Percentiles rank a stretch among this genome's conserved stretches.
Conservation (phyloP, 1,140 invertebrate genomes). For the Ephestia elutella region DNA sequence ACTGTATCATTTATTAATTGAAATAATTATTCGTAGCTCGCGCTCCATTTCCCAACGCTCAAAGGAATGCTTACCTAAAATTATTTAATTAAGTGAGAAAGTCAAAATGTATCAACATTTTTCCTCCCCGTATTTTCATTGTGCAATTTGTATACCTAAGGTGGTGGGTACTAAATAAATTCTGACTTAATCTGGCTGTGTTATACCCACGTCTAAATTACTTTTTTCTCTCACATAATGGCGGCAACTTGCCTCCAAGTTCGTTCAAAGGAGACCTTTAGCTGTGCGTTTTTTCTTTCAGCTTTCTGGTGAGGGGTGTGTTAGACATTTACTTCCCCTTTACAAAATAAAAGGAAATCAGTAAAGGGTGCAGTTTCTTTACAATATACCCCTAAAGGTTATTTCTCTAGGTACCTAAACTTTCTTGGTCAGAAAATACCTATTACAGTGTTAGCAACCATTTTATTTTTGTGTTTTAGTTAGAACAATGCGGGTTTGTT, state of each 20-base stretch:
- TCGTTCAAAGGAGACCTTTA: constrained; percentile 44
- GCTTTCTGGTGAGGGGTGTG: constrained; percentile 20
- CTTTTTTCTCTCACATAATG: constrained; percentile 33
- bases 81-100: not conserved
- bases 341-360: constrained; percentile 12
- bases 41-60: too few relatives aligned
- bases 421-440: not conserved
- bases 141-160: not conserved
- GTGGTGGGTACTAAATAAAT: not conserved
- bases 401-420: not conserved
- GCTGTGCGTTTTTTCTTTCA: constrained; percentile 38
- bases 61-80: not conserved
- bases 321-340: constrained; percentile 26
- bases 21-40: too few relatives aligned
- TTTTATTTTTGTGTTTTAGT: too few relatives aligned
- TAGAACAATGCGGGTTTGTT: too few relatives aligned
- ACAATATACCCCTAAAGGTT: not conserved
- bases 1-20: too few relatives aligned
- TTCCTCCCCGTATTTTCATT: not conserved
- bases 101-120: not conserved
- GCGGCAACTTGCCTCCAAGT: constrained; percentile 25
- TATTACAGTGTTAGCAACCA: not conserved
- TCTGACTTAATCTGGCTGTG: constrained; percentile 19
- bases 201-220: constrained; percentile 40
- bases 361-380: not conserved